Base-by-base conservation (phyloP, 2,113 vertebrate genomes). In the Sebastes schlegelii region DNA sequence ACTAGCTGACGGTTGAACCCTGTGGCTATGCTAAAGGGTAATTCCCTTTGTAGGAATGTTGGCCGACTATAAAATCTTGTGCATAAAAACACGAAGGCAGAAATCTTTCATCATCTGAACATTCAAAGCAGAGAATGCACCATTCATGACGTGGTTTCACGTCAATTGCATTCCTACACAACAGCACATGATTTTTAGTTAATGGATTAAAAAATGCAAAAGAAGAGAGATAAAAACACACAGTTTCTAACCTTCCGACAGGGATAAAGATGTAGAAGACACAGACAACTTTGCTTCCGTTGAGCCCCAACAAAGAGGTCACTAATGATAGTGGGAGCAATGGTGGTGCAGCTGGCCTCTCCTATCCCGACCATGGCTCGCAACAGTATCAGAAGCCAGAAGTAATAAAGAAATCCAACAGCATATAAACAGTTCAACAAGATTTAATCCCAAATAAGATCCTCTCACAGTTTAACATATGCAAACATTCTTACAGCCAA, bases 261-360 rank as follows among this genome's bases (percentile, higher is more conserved):
- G 98, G 97, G 74, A 98, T 98, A 76, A 96, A 97, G 89, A 98
- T 94, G 76, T 99, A 98, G 93, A 99, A 99, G 88, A 96, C 2
- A 42, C 97, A 95, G 87, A 99, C 95, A 94, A 96, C 92, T 1
- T 88, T 54, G 63, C 96, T 98, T 98, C 86, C 97, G 93, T 86
- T 89, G 79, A 23, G 91, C 89, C 69, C 93, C 96, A 77, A 92
- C 90, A 64, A 97, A 99, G 14, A 98, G 94, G 85, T 99, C 97
- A 4, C 95, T 96, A 61, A 98, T 96, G 91, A 98, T 94, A 12
- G 97, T 97, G 45, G 98, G 98, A 0, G 97, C 97, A 0, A 98
- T 77, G 65, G 97, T 98, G 90, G 96, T 96, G 82, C 95, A 99
- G 90, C 97, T 97, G 91, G 97, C 97, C 0, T 96, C 96, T 69